Evolutionary conservation across 30 jellyfish, hydroid and myxozoan genomes (phyloP), one percentile per base, ranked within the genome.

Genomic region (Phacellophora camtschatica): DNA sequence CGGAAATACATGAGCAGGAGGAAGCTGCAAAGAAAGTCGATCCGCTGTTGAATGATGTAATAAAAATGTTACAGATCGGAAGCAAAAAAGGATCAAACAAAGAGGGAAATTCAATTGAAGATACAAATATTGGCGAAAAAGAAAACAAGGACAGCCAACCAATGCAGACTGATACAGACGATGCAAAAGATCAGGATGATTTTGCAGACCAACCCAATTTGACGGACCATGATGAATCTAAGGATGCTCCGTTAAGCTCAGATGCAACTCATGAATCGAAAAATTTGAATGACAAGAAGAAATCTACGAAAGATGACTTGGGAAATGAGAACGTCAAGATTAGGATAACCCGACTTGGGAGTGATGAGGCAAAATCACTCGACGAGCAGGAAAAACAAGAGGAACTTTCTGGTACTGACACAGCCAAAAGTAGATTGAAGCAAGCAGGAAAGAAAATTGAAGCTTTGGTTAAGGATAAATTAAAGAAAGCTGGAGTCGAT

Each of bases 401-500:
- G 24, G 79, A 48, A 22, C 57, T 66, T 16, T 67, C 72, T 39
- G 84, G 81, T 9, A 49, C 71, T 11, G 71, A 32, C 23, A 42
- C 28, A 5, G 63, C 76, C 0, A 62, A 61, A 18, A 50, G 45
- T 27, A 74, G 65, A 25, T 30, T 75, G 28, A 88, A 66, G 41
- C 27, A 32, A 19, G 95, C 95, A 1, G 84, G 95, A n/a, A 82
- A 88, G 63, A 74, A 88, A 70, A 90, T 90, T 35, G 98, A 90
- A 57, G 83, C 66, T 48, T 42, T 88, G 70, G 81, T 90, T 25
- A 77, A 84, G 51, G 79, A 76, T 54, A 83, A 90, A 63, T 41
- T 90, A 43, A 77, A 82, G 46, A 88, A 82, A 29, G 98, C 95
- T 20, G 98, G 98, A 10, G 81, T 90, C 12, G 85, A 84, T 49